Evolutionary conservation across 2,888 invertebrate genomes (phyloP), one percentile per base, ranked within the genome.

Genomic region (Gymnocheta viridis): DNA sequence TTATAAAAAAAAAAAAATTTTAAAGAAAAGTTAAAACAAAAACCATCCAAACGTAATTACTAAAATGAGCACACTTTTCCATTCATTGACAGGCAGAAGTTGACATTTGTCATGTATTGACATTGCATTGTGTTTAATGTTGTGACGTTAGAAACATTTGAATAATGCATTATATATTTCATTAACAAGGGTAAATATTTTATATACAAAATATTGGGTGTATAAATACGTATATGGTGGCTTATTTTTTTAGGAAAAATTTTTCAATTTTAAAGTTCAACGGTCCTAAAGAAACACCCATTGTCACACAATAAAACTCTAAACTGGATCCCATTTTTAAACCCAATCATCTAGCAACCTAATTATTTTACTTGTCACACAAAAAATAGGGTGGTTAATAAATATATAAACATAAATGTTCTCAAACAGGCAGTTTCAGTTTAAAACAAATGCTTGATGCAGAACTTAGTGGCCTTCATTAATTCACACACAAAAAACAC

Each of bases 41-140:
- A 32, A 22, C 22, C 7, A 32, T 41, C 1, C 9, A 56, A 66
- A 66, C 7, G 32, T 19, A 41, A 44, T 56, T 29, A 54, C 38
- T 10, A 3, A 76, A 54, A 22, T 44, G 22, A 56, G 54, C 44
- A 27, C 54, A 74, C 2, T 22, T 67, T 67, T 67, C 6, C 58
- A 14, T 38, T 14, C 5, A 73, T 38, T 41, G 58, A 58, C 58
- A 69, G 49, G 10, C 22, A 54, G 35, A 64, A 44, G 64, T 72
- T 72, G 64, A 64, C 72, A 72, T 56, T 72, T 64, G 62, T 69
- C 49, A 62, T 47, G 62, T 19, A 49, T 60, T 72, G 72, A 58
- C 64, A 79, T 72, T 72, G 72, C 64, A 66, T 72, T 64, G 62
- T 44, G 10, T 69, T 69, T 14, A 9, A n/a, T 19, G 14, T 10